A percentile compares a stretch with the other conserved stretches of the same genome.
phyloP scores from a whole-genome alignment of 2,797 vertebrate species.

The Urophycis tenuis region DNA sequence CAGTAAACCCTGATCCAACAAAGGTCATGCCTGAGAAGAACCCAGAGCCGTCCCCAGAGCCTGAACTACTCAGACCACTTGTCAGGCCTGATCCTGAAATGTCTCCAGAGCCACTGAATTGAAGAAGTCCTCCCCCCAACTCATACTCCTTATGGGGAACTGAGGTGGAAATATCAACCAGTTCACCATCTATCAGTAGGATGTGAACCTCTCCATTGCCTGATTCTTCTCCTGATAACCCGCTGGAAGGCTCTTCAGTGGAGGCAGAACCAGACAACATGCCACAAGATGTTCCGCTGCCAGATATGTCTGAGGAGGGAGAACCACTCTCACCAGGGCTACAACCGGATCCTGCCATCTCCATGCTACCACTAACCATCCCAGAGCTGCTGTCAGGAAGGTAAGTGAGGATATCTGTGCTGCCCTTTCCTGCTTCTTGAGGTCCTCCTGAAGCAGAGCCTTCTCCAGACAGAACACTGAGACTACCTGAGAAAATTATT shows the following conservation, averaged over 20 bases:
- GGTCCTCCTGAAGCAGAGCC: constrained; percentile 51
- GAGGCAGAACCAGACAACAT: constrained; percentile 49
- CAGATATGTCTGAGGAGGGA: constrained; percentile 28
- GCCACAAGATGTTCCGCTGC: constrained; percentile 51
- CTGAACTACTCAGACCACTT: constrained; percentile 56
- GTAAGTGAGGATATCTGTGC: constrained; percentile 51
- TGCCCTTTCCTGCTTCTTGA: constrained; percentile 63
- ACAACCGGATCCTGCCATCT: constrained; percentile 45
- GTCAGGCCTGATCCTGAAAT: constrained; percentile 40
- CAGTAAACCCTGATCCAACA: constrained; percentile 63
- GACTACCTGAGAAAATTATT: constrained; percentile 51
- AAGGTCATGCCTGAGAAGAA: constrained; percentile 43
- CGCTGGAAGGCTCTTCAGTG: constrained; percentile 59
- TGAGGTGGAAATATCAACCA: constrained; percentile 39
- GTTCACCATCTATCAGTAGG: constrained; percentile 49
- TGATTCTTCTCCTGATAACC: constrained; percentile 49
- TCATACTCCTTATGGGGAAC: constrained; percentile 41
- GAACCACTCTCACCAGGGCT: constrained; percentile 51
- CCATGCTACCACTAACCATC: constrained; percentile 55
- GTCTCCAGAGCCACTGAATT: constrained; percentile 59
- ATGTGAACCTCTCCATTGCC: constrained; percentile 56
- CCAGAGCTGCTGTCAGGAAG: constrained; percentile 52
- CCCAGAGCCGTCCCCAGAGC: constrained; percentile 61
- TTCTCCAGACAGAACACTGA: constrained; percentile 41
- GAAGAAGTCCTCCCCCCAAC: constrained; percentile 39